phyloP scores from a whole-genome alignment of 2,888 invertebrate species.

The Leptopilina syphax region DNA sequence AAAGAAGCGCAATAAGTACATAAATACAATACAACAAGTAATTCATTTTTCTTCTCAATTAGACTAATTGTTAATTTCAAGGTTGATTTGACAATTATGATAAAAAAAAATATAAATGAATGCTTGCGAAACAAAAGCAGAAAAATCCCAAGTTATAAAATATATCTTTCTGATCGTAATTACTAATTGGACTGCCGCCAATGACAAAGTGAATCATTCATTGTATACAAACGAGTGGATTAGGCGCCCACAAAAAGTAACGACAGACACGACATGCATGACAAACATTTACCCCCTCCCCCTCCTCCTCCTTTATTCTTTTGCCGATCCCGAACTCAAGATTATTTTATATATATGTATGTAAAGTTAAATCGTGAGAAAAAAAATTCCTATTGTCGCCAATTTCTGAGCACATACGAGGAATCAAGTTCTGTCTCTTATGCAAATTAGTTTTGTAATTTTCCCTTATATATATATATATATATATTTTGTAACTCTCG shows the following conservation, averaged over 20 bases:
- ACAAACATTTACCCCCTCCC: slow-evolving; percentile 7
- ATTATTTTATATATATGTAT: not conserved
- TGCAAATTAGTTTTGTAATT: slow-evolving; percentile 29
- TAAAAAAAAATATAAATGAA: not conserved
- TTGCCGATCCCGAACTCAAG: slow-evolving; percentile 4
- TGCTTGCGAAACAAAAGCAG: not conserved
- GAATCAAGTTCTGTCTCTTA: slow-evolving; percentile 6
- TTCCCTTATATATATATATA: not conserved
- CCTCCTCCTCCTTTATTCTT: not conserved
- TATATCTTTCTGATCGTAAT: slow-evolving; percentile 34
- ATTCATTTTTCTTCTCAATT: not conserved
- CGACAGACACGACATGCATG: slow-evolving; percentile 27
- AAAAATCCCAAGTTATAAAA: slow-evolving; percentile 27
- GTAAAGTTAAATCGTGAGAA: slow-evolving; percentile 26
- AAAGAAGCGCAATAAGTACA: too few species aligned
- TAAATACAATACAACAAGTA: too few species aligned
- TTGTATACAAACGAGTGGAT: slow-evolving; percentile 36
- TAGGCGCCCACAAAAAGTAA: slow-evolving; percentile 36
- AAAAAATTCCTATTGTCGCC: slow-evolving; percentile 28
- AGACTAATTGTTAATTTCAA: slow-evolving; percentile 22
- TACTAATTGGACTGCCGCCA: slow-evolving; percentile 40
- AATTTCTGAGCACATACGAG: slow-evolving; percentile 24
- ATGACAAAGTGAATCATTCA: slow-evolving; percentile 40
- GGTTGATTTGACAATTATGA: not conserved
- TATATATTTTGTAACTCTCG: not conserved